Conservation (phyloP, 2,113 vertebrate genomes). For the Lepidothrix coronata region DNA sequence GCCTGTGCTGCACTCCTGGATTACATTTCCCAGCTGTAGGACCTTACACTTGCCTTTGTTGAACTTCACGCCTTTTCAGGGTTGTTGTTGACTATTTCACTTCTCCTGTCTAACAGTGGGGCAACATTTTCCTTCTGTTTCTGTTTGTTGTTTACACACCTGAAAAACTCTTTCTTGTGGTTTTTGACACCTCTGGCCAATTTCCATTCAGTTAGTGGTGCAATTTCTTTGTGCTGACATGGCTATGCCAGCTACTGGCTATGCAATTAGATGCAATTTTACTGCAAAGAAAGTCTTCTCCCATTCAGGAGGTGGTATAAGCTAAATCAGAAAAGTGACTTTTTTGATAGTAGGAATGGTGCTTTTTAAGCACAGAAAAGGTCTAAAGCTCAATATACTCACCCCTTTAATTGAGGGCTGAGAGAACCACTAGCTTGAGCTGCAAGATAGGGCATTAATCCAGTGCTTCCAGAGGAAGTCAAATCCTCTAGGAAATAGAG, state of each 20-base stretch:
- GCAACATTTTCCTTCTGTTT: not conserved
- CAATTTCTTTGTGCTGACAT: not conserved
- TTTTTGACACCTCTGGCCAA: not conserved
- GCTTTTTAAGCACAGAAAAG: not conserved
- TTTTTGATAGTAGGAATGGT: not conserved
- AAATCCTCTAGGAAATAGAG: slow-evolving; percentile 52
- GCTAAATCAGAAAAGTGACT: slow-evolving; percentile 1
- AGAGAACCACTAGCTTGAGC: slow-evolving; percentile 3
- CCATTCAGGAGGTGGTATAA: not conserved
- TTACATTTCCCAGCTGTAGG: not conserved
- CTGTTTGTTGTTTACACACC: not conserved
- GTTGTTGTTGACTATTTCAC: not conserved
- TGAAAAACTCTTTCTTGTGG: not conserved
- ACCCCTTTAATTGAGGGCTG: slow-evolving; percentile 21
- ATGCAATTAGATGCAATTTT: not conserved
- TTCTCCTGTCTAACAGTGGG: not conserved
- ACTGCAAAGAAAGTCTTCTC: not conserved
- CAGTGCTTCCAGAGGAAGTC: slow-evolving; percentile 32
- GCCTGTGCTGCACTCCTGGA: not conserved
- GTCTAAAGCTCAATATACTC: slow-evolving; percentile 1
- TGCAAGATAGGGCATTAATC: slow-evolving; percentile 28
- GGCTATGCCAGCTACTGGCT: not conserved
- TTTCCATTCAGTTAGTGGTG: not conserved
- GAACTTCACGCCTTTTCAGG: not conserved
- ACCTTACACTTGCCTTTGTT: not conserved